Evolutionary conservation across 2,113 vertebrate genomes (phyloP).

Genomic region (Cololabis saira): DNA sequence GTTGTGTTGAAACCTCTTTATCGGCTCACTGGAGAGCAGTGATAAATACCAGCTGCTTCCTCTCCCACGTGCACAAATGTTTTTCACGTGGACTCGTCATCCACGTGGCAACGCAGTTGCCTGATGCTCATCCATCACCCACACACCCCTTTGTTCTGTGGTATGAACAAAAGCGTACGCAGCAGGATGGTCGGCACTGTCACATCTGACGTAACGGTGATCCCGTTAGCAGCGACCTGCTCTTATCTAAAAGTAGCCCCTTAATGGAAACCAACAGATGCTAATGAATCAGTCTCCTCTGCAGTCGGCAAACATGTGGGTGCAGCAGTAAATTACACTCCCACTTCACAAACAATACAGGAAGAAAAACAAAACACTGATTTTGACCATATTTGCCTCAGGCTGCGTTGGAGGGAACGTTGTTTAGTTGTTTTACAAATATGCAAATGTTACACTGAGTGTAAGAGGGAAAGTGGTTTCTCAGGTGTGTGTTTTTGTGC

Average conservation of each 20-base stretch:
- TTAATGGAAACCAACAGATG: conserved; percentile 24
- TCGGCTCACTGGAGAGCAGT: background rate
- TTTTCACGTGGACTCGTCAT: conserved; percentile 15
- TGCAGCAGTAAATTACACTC: background rate
- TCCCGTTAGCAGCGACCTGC: conserved; percentile 21
- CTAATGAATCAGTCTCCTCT: conserved; percentile 31
- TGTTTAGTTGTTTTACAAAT: background rate
- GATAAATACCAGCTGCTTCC: background rate
- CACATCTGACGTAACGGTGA: conserved; percentile 30
- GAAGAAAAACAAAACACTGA: background rate
- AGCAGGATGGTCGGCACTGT: conserved; percentile 8
- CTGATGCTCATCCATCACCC: background rate
- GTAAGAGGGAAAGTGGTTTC: too few species aligned
- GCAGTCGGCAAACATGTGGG: conserved; percentile 13
- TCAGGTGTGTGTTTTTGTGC: too few species aligned
- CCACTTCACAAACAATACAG: background rate
- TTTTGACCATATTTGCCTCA: background rate
- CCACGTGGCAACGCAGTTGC: conserved; percentile 14
- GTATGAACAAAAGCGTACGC: conserved; percentile 11
- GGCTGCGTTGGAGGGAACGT: background rate
- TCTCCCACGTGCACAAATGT: background rate
- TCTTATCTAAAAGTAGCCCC: conserved; percentile 38
- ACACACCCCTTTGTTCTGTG: background rate
- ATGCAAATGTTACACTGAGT: too few species aligned
- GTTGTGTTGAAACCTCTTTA: too few species aligned